Evolutionary conservation across 2,797 vertebrate genomes (phyloP).

Genomic region (Florisuga fusca): DNA sequence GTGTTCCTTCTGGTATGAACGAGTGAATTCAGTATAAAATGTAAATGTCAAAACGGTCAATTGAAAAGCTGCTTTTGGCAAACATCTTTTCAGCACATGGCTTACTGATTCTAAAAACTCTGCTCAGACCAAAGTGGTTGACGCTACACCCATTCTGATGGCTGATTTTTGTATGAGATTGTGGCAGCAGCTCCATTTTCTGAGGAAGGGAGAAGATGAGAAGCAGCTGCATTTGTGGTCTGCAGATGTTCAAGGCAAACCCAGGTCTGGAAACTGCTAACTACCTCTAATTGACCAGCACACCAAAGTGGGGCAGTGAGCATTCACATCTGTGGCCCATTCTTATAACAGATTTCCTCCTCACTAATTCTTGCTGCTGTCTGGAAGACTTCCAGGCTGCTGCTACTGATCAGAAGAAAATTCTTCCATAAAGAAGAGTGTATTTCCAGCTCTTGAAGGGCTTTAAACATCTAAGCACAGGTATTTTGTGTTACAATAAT

Average conservation of each 20-base stretch:
- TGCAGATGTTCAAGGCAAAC: slow-evolving; percentile 32
- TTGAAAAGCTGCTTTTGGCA: neutral
- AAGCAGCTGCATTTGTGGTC: slow-evolving; percentile 8
- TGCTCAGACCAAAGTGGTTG: neutral
- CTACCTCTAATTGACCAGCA: slow-evolving; percentile 46
- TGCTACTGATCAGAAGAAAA: neutral
- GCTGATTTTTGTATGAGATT: neutral
- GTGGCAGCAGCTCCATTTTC: neutral
- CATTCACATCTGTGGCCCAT: slow-evolving; percentile 28
- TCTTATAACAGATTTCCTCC: slow-evolving; percentile 10
- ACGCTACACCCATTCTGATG: neutral
- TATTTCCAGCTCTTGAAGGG: neutral
- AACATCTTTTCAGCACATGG: neutral
- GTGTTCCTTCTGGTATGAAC: neutral
- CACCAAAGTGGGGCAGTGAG: neutral
- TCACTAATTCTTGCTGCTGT: slow-evolving; percentile 33
- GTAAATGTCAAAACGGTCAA: neutral
- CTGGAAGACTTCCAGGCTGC: slow-evolving; percentile 52
- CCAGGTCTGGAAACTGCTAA: slow-evolving; percentile 31
- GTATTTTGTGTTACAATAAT: neutral
- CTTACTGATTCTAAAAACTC: neutral
- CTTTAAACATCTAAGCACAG: neutral
- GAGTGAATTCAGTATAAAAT: neutral
- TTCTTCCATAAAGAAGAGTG: neutral
- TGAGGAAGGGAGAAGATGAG: neutral